These are phyloP conservation scores for Halyomorpha halys DNA, from an alignment of 1,140 invertebrate species.

Conservation along the genomic window DNA sequence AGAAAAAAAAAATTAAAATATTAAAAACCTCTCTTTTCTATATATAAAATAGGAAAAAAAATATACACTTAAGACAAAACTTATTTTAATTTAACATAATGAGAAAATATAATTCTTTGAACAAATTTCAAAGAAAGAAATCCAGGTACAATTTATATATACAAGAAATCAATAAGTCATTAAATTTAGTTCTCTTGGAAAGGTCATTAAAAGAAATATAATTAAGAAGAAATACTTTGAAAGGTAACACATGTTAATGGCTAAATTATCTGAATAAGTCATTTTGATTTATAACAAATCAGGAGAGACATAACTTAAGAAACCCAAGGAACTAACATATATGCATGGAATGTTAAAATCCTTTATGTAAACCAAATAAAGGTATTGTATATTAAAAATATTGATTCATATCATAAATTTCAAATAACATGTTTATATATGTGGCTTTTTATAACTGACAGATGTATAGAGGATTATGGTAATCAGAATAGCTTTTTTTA, in stretches of 20 bases:
- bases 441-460: too few relatives aligned
- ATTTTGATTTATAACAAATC: slow-evolving; percentile 18
- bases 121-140: not conserved
- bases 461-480: too few relatives aligned
- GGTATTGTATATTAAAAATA: too few relatives aligned
- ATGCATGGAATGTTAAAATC: slow-evolving; percentile 11
- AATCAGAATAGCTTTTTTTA: too few relatives aligned
- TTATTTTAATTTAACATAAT: not conserved
- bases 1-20: too few relatives aligned
- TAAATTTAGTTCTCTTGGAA: not conserved
- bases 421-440: too few relatives aligned
- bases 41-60: too few relatives aligned
- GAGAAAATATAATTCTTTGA: not conserved
- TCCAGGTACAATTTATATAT: slow-evolving; percentile 11
- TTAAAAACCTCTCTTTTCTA: too few relatives aligned
- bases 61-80: too few relatives aligned
- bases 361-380: too few relatives aligned
- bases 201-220: slow-evolving; percentile 5
- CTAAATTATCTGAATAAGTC: slow-evolving; percentile 3
- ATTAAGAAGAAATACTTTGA: slow-evolving; percentile 13
- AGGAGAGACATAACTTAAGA: slow-evolving; percentile 4
- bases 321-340: slow-evolving; percentile 10
- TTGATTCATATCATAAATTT: too few relatives aligned
- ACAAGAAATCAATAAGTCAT: slow-evolving; percentile 5
- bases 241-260: slow-evolving; percentile 10